These are phyloP conservation scores for Drosophila prolongata DNA, from an alignment of 2,888 invertebrate genomes.

Conservation along the genomic window DNA sequence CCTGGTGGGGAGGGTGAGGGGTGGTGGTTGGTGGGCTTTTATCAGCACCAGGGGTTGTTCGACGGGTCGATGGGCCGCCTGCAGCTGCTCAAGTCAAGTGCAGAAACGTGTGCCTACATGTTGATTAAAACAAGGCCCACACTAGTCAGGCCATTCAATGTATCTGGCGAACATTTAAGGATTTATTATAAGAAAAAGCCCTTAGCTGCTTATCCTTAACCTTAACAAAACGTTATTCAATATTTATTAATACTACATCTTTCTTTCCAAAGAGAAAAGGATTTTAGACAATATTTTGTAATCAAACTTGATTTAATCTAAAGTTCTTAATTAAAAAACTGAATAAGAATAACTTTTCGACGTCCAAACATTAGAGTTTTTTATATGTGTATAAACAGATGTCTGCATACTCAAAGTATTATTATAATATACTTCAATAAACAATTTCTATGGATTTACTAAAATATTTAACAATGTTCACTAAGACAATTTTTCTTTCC, in stretches of 20 bases:
- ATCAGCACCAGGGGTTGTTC: constrained; percentile 66
- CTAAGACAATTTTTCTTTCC: neutral
- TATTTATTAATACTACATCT: no score
- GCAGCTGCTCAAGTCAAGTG: constrained; percentile 75
- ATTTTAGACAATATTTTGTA: no score
- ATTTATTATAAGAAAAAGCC: neutral
- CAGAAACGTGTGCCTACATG: constrained; percentile 76
- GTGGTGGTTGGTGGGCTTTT: constrained; percentile 55
- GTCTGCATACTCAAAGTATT: no score
- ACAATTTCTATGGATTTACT: no score
- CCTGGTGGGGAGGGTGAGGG: constrained; percentile 45
- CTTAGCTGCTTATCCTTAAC: neutral
- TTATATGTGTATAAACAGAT: no score
- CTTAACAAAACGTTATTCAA: no score
- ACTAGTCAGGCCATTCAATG: constrained; percentile 17
- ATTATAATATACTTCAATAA: no score
- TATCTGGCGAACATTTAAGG: constrained; percentile 11
- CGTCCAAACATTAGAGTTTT: no score
- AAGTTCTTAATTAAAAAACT: no score
- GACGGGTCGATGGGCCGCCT: constrained; percentile 16
- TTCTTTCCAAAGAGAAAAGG: no score
- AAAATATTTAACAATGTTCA: neutral
- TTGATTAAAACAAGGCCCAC: constrained; percentile 54
- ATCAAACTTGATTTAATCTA: no score
- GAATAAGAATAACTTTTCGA: no score